phyloP scores from a whole-genome alignment of 2,113 vertebrate genomes.

The Bagarius yarrelli region DNA sequence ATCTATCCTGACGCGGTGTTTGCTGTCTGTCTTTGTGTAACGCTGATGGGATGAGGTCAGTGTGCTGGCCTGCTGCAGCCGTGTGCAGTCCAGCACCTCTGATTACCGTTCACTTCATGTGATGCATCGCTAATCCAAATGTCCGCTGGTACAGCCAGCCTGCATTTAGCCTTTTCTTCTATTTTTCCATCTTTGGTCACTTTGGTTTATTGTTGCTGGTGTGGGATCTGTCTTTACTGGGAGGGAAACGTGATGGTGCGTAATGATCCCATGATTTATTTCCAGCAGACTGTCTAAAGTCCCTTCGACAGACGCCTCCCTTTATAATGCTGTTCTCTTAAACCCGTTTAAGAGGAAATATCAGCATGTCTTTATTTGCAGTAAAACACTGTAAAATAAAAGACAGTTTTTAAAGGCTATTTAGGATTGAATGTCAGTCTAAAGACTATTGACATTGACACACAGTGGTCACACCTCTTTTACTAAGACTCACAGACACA shows the following conservation, averaged over 20 bases:
- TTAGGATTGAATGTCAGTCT: no score
- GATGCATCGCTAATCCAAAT: neutral
- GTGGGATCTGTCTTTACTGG: neutral
- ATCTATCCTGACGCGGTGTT: conserved; percentile 5
- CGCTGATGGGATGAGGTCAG: conserved; percentile 43
- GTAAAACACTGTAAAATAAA: neutral
- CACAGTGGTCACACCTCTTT: neutral
- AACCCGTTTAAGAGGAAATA: neutral
- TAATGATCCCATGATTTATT: neutral
- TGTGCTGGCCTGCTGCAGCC: conserved; percentile 11
- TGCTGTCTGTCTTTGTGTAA: neutral
- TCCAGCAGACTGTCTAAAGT: neutral
- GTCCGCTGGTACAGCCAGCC: neutral
- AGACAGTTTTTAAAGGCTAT: no score
- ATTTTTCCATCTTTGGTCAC: conserved; percentile 6
- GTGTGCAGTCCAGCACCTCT: neutral
- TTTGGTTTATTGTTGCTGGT: neutral
- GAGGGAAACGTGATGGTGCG: neutral
- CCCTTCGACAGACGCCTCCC: neutral
- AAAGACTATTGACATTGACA: neutral
- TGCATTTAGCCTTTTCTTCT: neutral
- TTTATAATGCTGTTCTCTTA: neutral
- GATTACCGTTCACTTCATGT: conserved; percentile 12
- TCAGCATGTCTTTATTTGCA: neutral
- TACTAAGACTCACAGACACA: neutral